Evolutionary conservation across 64 coral and sea anemone genomes (phyloP), one percentile per base, ranked within the genome.

Genomic region (Exaiptasia diaphana): DNA sequence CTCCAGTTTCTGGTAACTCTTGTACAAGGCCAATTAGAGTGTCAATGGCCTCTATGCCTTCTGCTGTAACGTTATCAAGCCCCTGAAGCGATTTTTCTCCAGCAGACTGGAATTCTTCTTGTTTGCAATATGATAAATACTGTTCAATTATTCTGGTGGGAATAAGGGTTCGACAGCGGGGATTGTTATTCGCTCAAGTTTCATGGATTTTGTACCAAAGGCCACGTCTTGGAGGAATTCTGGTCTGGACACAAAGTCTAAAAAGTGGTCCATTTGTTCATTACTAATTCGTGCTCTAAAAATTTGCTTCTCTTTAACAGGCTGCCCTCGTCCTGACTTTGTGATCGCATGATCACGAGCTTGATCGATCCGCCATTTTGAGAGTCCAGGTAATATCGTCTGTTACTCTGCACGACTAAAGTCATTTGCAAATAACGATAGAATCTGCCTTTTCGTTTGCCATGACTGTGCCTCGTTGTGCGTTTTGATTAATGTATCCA

Each of bases 141-240:
- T 75, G 69, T 46, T 72, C 5, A 21, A 90, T 71, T 18, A 90
- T 67, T 50, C 87, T 76, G 18, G 87, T 67, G 7, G 79, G 25
- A 39, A 59, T 76, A 12, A 83, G 78, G 10, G 87, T 90, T 1
- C 68, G 1, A 90, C 87, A 40, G 63, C 39, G 7, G 87, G 87
- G 24, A 90, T 90, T 33, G 82, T 50, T 34, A 90, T 13, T 68
- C 29, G 40, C 42, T 45, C 20, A 0, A 89, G 54, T 44, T 89
- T 81, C 10, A 88, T 30, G 5, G 24, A 20, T 56, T 58, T 88
- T 41, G 86, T 88, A 14, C 50, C 76, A 30, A 34, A 88, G 34
- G 86, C 86, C 34, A 88, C 86, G 70, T 88, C 86, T 80, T 88
- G 85, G 22, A 80, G 35, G 60, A 75, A 89, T 38, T 41, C 34